These are phyloP conservation scores for Helicoverpa armigera DNA, from an alignment of 1,140 invertebrate genomes.

Conservation along the genomic window DNA sequence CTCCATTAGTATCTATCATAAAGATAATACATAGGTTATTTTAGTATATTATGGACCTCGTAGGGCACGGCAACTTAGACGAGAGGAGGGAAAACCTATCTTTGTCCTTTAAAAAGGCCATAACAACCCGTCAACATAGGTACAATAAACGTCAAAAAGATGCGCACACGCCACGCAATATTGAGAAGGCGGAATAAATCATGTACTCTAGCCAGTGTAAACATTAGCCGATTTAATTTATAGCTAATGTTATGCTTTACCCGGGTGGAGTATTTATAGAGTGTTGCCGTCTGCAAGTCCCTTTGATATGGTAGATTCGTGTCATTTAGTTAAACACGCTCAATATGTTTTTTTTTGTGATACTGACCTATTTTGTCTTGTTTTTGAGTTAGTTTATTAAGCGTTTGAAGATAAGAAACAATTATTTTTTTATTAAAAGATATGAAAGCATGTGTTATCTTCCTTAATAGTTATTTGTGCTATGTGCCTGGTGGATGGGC, in stretches of 20 bases:
- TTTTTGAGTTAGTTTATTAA: not conserved
- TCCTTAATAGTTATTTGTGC: no score
- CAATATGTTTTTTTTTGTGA: not conserved
- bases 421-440: no score
- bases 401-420: no score
- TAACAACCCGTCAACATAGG: not conserved
- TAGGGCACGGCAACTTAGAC: no score
- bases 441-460: no score
- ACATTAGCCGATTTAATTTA: constrained; percentile 28
- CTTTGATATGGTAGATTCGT: not conserved
- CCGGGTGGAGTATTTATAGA: constrained; percentile 18
- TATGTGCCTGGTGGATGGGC: no score
- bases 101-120: not conserved
- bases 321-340: not conserved
- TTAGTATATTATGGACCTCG: no score
- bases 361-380: no score
- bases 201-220: constrained; percentile 19
- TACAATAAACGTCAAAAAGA: not conserved
- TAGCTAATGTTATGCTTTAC: constrained; percentile 12
- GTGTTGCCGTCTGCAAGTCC: constrained; percentile 2
- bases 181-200: constrained; percentile 23
- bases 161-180: not conserved
- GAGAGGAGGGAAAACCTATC: no score
- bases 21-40: no score
- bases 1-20: no score